phyloP scores from a whole-genome alignment of 2,797 vertebrate species.

The Gallinago stenura region DNA sequence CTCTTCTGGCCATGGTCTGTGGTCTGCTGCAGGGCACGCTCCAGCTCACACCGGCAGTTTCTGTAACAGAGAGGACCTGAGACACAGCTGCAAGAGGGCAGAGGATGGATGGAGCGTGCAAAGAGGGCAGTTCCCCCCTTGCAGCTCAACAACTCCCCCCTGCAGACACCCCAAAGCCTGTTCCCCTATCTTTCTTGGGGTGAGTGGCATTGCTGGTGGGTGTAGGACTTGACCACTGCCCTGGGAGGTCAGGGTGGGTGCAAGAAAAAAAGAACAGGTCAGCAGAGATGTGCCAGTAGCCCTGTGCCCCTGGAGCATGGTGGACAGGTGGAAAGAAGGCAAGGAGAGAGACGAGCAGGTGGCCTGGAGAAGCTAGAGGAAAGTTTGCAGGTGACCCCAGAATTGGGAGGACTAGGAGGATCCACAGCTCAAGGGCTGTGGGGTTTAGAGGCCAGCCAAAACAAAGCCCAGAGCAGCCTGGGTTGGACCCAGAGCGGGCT shows the following conservation, averaged over 20 bases:
- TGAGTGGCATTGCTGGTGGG: background rate
- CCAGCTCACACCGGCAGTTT: constrained; percentile 20
- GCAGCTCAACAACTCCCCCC: background rate
- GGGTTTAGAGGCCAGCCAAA: background rate
- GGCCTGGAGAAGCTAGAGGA: background rate
- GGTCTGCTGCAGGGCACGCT: background rate
- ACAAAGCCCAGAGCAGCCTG: background rate
- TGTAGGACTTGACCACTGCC: background rate
- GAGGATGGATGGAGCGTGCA: background rate
- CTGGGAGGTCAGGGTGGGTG: background rate
- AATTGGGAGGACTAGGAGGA: background rate
- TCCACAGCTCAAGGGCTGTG: background rate
- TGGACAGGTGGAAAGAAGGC: background rate
- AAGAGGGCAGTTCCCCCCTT: background rate
- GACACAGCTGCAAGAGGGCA: background rate
- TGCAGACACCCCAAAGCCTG: rapidly evolving
- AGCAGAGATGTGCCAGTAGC: background rate
- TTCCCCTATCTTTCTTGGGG: background rate
- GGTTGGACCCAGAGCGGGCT: background rate
- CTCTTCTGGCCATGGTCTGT: rapidly evolving
- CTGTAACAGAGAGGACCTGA: background rate
- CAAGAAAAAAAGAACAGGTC: background rate
- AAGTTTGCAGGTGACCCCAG: background rate
- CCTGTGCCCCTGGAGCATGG: background rate
- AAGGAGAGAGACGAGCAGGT: background rate